Evolutionary conservation across 2,888 invertebrate species (phyloP), one percentile per base, ranked within the genome.

Genomic region (Timandra comae): DNA sequence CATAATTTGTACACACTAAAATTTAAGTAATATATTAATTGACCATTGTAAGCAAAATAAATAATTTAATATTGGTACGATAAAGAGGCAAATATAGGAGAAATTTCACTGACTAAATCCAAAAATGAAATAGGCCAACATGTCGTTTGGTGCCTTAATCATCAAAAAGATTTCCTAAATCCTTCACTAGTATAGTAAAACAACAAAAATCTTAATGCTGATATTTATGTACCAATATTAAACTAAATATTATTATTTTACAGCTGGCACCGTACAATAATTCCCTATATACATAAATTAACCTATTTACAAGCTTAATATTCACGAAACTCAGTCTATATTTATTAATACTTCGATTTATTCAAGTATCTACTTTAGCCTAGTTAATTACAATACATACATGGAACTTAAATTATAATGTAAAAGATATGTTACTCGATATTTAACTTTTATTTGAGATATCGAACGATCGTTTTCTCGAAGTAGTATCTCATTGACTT

Each of bases 241-340:
- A 24, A 6, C 6, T 3, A 24, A 10, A 24, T 7, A n/a, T 8
- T 22, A 22, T 22, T 7, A 3, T 11, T 24, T 24, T 24, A 24
- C 24, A 9, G 24, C 9, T 11, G 4, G 11, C 24, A 4, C 7
- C 6, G 3, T 11, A 24, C 3, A 8, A 6, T 22, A 9, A 2
- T 24, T 24, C 9, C 5, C 1, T 24, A 24, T 24, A 19, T 9
- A 8, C 12, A 38, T 46, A 49, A 49, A 38, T 33, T 43, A 46
- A 54, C 45, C 49, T 72, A 68, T 72, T 41, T 70, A 77, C 69
- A 76, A 56, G 63, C 63, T 58, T 63, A 66, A 54, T 43, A 36
- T 53, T 59, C 45, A 59, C 54, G 46, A 43, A 69, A 63, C 66
- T 78, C 78, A 78, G 78, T 78, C 78, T 78, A 77, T 77, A 56